These are phyloP conservation scores for Arctopsyche grandis DNA, from an alignment of 1,140 invertebrate species.

Conservation along the genomic window DNA sequence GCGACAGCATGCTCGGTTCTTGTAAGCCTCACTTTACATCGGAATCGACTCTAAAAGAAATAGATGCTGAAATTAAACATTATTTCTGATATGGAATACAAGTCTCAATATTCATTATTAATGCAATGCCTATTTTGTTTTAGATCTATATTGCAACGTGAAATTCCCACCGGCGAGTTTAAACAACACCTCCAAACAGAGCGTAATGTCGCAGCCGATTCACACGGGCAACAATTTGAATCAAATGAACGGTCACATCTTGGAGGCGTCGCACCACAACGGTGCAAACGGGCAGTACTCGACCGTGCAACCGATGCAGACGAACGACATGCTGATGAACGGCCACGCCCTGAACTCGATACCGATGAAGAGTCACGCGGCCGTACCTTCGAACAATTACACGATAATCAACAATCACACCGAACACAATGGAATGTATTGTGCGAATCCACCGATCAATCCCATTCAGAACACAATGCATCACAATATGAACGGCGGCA, in stretches of 20 bases:
- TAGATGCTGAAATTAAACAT: too few species aligned
- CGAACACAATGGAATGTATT: slow-evolving; percentile 39
- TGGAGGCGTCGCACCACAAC: slow-evolving; percentile 16
- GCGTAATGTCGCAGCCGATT: slow-evolving; percentile 1
- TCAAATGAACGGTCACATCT: slow-evolving; percentile 41
- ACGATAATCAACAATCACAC: slow-evolving; percentile 37
- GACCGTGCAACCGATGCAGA: slow-evolving; percentile 16
- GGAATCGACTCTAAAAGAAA: too few species aligned
- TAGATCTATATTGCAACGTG: slow-evolving; percentile 53
- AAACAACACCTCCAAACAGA: slow-evolving; percentile 3
- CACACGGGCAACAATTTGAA: slow-evolving; percentile 30
- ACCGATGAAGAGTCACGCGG: slow-evolving; percentile 6
- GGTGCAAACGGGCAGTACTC: background rate
- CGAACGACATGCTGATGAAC: slow-evolving; percentile 14
- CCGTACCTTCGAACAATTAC: background rate
- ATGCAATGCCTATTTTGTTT: slow-evolving; percentile 27
- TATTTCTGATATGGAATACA: too few species aligned
- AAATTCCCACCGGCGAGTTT: slow-evolving; percentile 39
- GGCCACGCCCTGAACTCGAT: background rate
- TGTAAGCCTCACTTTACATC: too few species aligned
- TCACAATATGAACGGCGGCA: slow-evolving; percentile 30
- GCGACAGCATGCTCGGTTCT: too few species aligned
- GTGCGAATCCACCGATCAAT: slow-evolving; percentile 36
- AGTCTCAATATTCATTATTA: too few species aligned
- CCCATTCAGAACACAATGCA: slow-evolving; percentile 27